Conservation (phyloP, 1,140 invertebrate species). For the Trichonephila clavipes region DNA sequence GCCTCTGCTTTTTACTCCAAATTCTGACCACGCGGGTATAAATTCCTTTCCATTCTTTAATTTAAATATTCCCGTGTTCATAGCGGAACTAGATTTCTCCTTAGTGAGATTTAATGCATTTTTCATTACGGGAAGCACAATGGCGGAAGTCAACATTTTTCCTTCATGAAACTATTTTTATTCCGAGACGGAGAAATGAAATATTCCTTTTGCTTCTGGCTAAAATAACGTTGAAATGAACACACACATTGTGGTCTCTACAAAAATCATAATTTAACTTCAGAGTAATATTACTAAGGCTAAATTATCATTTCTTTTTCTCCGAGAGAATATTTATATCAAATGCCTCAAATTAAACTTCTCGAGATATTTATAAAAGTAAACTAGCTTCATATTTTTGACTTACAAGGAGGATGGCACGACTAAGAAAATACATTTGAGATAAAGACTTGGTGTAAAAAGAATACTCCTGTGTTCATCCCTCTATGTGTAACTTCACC, state of each 20-base stretch:
- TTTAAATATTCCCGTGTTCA: slow-evolving; percentile 28
- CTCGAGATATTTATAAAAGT: too few relatives aligned
- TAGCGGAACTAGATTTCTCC: background rate
- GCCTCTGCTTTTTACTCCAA: background rate
- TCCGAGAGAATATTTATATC: too few relatives aligned
- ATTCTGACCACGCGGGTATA: slow-evolving; percentile 9
- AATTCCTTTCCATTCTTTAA: slow-evolving; percentile 20
- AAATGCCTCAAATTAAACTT: too few relatives aligned
- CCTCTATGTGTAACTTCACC: too few relatives aligned
- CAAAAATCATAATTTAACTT: too few relatives aligned
- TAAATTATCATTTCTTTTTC: too few relatives aligned
- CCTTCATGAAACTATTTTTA: background rate
- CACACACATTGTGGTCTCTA: background rate
- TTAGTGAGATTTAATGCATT: slow-evolving; percentile 18
- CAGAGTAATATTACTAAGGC: too few relatives aligned
- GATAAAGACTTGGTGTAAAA: too few relatives aligned
- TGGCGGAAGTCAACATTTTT: background rate
- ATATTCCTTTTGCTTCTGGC: background rate
- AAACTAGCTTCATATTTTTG: too few relatives aligned
- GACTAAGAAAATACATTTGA: too few relatives aligned
- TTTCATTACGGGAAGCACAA: background rate
- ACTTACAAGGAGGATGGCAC: too few relatives aligned
- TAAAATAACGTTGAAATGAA: background rate
- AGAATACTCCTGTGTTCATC: too few relatives aligned
- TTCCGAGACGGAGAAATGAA: background rate